Percentiles rank a stretch among this genome's conserved stretches.
These are phyloP conservation scores for Apaloderma vittatum DNA, from an alignment of 2,113 vertebrate species.

Conservation along the genomic window DNA sequence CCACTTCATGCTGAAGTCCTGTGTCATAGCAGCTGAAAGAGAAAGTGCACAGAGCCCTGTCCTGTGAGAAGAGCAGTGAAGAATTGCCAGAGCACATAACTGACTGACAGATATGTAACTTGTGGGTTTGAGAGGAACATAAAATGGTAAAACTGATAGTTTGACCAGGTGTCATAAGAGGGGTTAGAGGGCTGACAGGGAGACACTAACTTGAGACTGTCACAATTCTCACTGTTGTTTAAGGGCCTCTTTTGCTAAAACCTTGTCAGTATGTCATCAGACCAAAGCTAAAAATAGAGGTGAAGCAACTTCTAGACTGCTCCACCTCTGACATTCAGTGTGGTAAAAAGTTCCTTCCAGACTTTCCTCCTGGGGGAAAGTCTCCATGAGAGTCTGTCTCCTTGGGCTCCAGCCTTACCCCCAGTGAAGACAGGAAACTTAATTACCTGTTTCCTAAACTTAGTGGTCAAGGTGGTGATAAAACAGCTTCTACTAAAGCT, in stretches of 20 bases:
- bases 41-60: background rate
- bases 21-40: background rate
- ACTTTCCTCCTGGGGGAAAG: background rate
- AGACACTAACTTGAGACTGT: background rate
- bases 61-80: background rate
- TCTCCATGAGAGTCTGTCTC: background rate
- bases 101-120: too few relatives aligned
- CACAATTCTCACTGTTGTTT: background rate
- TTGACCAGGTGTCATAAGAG: background rate
- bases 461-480: background rate
- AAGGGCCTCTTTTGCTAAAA: background rate
- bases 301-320: background rate
- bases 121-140: background rate
- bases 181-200: background rate
- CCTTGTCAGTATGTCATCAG: background rate
- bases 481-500: background rate
- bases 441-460: background rate
- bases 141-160: background rate
- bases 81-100: background rate
- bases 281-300: background rate
- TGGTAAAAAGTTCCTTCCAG: background rate
- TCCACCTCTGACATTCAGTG: background rate
- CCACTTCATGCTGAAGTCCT: background rate
- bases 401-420: background rate
- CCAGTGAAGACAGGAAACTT: background rate